phyloP scores from a whole-genome alignment of 2,113 vertebrate species.

The Microcebus tavaratra region DNA sequence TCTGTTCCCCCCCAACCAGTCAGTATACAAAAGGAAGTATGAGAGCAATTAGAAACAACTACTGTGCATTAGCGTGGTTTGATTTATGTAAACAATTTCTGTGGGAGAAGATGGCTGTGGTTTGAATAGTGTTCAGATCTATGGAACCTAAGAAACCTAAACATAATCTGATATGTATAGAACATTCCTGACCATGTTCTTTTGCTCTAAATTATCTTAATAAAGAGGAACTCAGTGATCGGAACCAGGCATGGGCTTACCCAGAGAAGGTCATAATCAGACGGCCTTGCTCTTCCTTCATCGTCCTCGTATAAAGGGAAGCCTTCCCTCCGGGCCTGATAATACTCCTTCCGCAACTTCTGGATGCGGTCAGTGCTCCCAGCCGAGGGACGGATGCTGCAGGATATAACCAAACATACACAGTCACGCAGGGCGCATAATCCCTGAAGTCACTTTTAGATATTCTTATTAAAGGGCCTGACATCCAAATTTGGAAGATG shows the following conservation, averaged over 20 bases:
- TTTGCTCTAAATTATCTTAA: background rate
- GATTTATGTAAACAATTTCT: constrained; percentile 50
- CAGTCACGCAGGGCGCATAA: background rate
- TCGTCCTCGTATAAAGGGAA: constrained; percentile 91
- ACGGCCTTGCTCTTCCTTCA: constrained; percentile 84
- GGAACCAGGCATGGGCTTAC: constrained; percentile 81
- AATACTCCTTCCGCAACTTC: constrained; percentile 94
- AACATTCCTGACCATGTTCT: background rate
- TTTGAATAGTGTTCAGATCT: constrained; percentile 29
- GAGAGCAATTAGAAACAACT: constrained; percentile 36
- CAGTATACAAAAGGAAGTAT: background rate
- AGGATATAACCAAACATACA: background rate
- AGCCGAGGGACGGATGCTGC: constrained; percentile 74
- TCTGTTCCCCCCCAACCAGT: background rate
- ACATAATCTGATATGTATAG: background rate
- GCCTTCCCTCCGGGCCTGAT: constrained; percentile 93
- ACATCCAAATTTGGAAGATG: constrained; percentile 23
- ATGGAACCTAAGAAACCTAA: background rate
- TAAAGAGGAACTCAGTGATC: background rate
- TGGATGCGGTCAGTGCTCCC: constrained; percentile 94
- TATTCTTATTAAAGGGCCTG: background rate
- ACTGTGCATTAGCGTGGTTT: constrained; percentile 50
- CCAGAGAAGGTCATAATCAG: constrained; percentile 90
- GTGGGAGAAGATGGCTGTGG: constrained; percentile 37
- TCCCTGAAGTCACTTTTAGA: background rate